Evolutionary conservation across 2,113 vertebrate species (phyloP).

Genomic region (Stigmatopora nigra): DNA sequence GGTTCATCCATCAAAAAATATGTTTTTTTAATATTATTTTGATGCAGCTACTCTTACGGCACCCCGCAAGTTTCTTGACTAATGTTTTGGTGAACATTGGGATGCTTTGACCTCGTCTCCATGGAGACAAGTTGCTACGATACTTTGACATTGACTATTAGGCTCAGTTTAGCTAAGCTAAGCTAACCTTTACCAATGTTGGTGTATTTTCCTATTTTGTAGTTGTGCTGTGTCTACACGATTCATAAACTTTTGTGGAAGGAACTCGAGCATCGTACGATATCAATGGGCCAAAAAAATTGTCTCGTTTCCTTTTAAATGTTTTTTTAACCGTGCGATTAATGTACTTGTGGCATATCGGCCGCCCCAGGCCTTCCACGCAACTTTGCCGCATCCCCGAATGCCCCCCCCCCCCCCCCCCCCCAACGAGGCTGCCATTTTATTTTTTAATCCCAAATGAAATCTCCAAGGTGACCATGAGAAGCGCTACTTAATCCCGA

Average conservation of each 20-base stretch:
- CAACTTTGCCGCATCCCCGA: conserved; percentile 32
- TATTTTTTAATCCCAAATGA: conserved; percentile 66
- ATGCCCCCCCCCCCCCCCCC: conserved; percentile 40
- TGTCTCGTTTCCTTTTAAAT: too few relatives aligned
- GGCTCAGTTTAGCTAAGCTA: too few relatives aligned
- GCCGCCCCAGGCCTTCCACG: too few relatives aligned
- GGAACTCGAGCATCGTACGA: too few relatives aligned
- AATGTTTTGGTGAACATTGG: conserved; percentile 4
- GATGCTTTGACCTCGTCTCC: conserved; percentile 1
- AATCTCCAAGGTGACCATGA: conserved; percentile 67
- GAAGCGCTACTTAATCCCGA: conserved; percentile 61
- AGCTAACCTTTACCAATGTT: too few relatives aligned
- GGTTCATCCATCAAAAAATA: not conserved
- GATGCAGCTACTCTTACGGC: conserved; percentile 2
- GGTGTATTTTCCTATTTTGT: too few relatives aligned
- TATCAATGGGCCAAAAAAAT: too few relatives aligned
- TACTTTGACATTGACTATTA: too few relatives aligned
- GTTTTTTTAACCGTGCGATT: too few relatives aligned
- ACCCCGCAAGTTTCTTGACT: conserved; percentile 3
- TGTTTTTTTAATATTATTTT: not conserved
- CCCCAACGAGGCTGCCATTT: conserved; percentile 43
- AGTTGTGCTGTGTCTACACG: too few relatives aligned
- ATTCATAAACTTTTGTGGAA: too few relatives aligned
- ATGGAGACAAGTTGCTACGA: conserved; percentile 3
- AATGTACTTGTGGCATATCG: too few relatives aligned